Evolutionary conservation across 2,888 invertebrate species (phyloP).

Genomic region (Dicranocentrus wangi): DNA sequence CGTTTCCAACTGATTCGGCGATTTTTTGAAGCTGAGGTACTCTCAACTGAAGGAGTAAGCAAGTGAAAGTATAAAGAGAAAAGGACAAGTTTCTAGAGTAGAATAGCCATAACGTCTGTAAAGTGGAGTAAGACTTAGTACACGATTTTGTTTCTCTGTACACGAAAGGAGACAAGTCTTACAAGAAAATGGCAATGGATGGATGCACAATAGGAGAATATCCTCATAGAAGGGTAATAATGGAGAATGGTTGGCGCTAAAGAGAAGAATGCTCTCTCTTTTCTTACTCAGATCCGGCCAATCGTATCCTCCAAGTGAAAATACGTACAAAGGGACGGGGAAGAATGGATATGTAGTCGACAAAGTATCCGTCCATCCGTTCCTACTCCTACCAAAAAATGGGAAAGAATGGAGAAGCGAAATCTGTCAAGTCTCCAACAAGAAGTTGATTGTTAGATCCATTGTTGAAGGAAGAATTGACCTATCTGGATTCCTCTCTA

Average conservation of each 20-base stretch:
- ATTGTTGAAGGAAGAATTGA: constrained; percentile 66
- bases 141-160: constrained; percentile 5
- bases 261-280: constrained; percentile 66
- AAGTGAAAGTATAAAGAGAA: constrained; percentile 14
- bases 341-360: constrained; percentile 55
- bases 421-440: constrained; percentile 64
- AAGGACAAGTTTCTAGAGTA: constrained; percentile 8
- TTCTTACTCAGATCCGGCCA: constrained; percentile 65
- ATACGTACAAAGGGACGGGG: constrained; percentile 26
- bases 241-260: constrained; percentile 71
- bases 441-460: constrained; percentile 59
- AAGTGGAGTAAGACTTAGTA: constrained; percentile 3
- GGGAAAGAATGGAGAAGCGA: constrained; percentile 52
- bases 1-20: constrained; percentile 25
- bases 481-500: constrained; percentile 61
- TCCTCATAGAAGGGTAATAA: constrained; percentile 67
- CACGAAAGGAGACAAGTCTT: constrained; percentile 42
- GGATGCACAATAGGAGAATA: constrained; percentile 61
- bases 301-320: constrained; percentile 65
- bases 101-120: constrained; percentile 20
- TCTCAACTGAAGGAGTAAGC: constrained; percentile 4
- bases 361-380: constrained; percentile 71
- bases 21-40: constrained; percentile 16
- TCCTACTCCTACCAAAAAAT: constrained; percentile 55
- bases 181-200: constrained; percentile 61